These are phyloP conservation scores for Eulimnadia texana DNA, from an alignment of 1,140 invertebrate species.

Conservation along the genomic window DNA sequence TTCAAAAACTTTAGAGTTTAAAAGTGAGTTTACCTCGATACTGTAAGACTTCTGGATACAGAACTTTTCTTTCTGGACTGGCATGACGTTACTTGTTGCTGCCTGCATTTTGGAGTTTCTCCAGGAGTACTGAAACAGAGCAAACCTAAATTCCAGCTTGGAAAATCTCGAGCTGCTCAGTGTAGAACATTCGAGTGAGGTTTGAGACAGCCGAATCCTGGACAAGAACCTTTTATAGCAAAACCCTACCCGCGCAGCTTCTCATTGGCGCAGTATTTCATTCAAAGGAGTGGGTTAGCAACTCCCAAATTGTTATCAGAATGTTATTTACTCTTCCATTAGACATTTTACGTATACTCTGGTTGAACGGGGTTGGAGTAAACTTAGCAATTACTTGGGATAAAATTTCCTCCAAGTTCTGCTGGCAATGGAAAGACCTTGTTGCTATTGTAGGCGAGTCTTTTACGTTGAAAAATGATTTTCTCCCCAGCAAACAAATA, in stretches of 20 bases:
- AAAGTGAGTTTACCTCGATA: slow-evolving; percentile 92
- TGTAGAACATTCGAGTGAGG: too few species aligned
- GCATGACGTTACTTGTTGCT: neutral
- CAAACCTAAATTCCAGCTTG: neutral
- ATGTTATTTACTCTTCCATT: too few species aligned
- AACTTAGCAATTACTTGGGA: neutral
- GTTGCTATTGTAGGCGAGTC: neutral
- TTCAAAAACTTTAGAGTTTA: too few species aligned
- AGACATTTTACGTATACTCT: too few species aligned
- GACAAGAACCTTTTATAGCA: too few species aligned
- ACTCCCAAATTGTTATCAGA: too few species aligned
- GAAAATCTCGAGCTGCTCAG: too few species aligned
- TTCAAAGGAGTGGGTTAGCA: neutral
- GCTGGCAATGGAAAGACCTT: neutral
- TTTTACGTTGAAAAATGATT: neutral
- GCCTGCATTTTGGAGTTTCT: neutral
- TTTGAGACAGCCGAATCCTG: neutral
- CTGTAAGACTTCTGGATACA: slow-evolving; percentile 93
- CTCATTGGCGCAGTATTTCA: neutral
- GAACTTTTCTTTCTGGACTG: slow-evolving; percentile 51
- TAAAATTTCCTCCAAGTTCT: neutral
- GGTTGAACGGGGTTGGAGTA: too few species aligned
- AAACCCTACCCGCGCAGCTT: too few species aligned
- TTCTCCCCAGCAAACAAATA: neutral
- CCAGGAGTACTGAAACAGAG: neutral